Base-by-base conservation (phyloP, 2,797 vertebrate genomes). In the Pipistrellus pipistrellus region DNA sequence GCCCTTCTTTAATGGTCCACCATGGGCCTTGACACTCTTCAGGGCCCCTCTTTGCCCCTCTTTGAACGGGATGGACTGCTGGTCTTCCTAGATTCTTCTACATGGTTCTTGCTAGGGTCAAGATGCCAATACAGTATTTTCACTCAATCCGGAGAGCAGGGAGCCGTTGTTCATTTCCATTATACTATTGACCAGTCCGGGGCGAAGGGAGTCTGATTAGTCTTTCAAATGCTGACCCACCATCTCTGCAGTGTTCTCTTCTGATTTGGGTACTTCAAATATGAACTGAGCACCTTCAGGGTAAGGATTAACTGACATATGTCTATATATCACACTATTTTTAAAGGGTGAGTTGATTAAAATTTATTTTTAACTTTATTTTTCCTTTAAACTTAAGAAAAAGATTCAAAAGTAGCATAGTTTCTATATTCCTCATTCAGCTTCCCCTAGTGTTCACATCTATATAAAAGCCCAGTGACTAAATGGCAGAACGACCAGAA, bases 321-420 rank as follows among this genome's bases (percentile, higher is more conserved):
- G 38, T 30, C 11, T 77, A 10, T 75, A 48, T 81, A 32, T 81
- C 72, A 81, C 53, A 38, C 17, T 78, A 4, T 69, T 89, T 95
- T 92, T 76, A 6, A 92, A 85, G 27, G 5, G 46, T 73, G 35
- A 23, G 21, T 90, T 93, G 27, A 59, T 88, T 83, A 80, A 57
- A 55, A n/a, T n/a, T 64, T n/a, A 15, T 21, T 57, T 48, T 85
- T 48, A 44, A 73, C 46, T 55, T 38, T n/a, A n/a, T 44, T 94
- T 92, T 76, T 46, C 57, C 32, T 90, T 96, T 71, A 68, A 23
- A 55, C 41, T 94, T 91, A 44, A 38, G 44, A 87, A 87, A 95
- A 94, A 93, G 73, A 51, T 88, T 30, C 10, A 59, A 71, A 92
- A 87, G 55, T 69, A 30, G 59, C 77, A 30, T 66, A 27, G 32